These are phyloP conservation scores for Choristoneura fumiferana DNA, from an alignment of 1,140 invertebrate genomes.

Conservation along the genomic window DNA sequence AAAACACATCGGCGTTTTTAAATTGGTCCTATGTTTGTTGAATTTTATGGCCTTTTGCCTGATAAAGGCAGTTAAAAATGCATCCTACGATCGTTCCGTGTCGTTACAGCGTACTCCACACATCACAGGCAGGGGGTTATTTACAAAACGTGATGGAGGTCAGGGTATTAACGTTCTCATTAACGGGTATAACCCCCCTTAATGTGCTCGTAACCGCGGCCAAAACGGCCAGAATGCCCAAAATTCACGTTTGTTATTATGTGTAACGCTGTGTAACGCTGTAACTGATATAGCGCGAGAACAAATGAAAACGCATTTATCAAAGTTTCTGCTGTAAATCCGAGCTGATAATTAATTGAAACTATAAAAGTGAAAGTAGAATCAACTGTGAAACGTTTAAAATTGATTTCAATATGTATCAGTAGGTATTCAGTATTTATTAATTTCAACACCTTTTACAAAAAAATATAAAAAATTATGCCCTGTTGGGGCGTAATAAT, in stretches of 20 bases:
- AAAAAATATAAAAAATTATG: too few species aligned
- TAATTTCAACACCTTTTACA: too few species aligned
- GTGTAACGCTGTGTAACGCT: slow-evolving; percentile 1
- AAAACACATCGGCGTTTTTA: too few species aligned
- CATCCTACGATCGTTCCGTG: slow-evolving; percentile 5
- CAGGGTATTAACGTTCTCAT: slow-evolving; percentile 14
- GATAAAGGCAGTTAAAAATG: slow-evolving; percentile 8
- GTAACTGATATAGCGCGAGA: not conserved
- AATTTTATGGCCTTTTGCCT: slow-evolving; percentile 5
- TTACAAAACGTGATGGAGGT: slow-evolving; percentile 18
- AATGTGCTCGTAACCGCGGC: slow-evolving; percentile 9
- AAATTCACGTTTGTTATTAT: slow-evolving; percentile 11
- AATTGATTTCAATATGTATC: too few species aligned
- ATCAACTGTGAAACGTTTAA: too few species aligned
- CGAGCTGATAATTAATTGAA: too few species aligned
- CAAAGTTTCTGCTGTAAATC: too few species aligned
- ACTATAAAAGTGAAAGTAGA: too few species aligned
- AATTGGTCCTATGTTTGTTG: not conserved
- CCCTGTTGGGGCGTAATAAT: too few species aligned
- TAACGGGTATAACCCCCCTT: slow-evolving; percentile 11
- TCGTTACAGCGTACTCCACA: not conserved
- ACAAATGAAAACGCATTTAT: too few species aligned
- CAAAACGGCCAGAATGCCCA: slow-evolving; percentile 8
- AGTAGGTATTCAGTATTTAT: too few species aligned
- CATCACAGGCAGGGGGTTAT: slow-evolving; percentile 12